Conservation (phyloP, 2,797 vertebrate genomes). For the Iguana delicatissima region DNA sequence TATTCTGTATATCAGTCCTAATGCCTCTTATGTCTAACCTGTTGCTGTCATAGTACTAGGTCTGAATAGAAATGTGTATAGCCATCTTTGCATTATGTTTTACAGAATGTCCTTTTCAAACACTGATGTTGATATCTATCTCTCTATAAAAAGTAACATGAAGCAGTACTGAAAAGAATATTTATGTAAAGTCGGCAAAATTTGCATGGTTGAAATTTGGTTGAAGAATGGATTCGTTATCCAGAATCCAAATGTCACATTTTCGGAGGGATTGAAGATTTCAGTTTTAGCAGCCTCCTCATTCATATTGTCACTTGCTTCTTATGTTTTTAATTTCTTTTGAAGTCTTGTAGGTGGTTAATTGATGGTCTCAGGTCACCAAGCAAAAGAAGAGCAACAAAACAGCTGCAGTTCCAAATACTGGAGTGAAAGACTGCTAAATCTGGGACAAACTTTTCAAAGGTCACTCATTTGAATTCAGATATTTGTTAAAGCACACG, state of each 20-base stretch:
- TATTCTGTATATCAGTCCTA: background rate
- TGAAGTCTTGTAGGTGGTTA: slow-evolving; percentile 6
- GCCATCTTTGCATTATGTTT: background rate
- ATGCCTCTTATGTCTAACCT: background rate
- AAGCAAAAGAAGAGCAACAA: slow-evolving; percentile 1
- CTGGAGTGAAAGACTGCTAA: background rate
- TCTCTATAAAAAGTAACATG: background rate
- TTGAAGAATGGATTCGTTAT: slow-evolving; percentile 1
- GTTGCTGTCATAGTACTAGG: background rate
- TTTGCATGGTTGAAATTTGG: slow-evolving; percentile 9
- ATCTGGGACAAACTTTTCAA: slow-evolving; percentile 15
- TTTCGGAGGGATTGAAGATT: slow-evolving; percentile 7
- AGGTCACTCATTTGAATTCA: slow-evolving; percentile 21
- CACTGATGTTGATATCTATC: background rate
- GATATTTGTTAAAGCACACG: slow-evolving; percentile 14
- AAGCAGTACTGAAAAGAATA: background rate
- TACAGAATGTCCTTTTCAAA: background rate
- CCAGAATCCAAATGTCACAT: slow-evolving; percentile 17
- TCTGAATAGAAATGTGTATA: background rate
- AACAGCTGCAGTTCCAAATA: slow-evolving; percentile 26
- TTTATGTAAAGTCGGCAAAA: background rate
- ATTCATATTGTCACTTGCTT: slow-evolving; percentile 29
- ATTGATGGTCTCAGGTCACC: slow-evolving; percentile 22
- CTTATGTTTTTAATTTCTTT: background rate
- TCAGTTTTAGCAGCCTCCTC: background rate